Base-by-base conservation (phyloP, 2,888 invertebrate genomes). In the Eumerus sabulonum region DNA sequence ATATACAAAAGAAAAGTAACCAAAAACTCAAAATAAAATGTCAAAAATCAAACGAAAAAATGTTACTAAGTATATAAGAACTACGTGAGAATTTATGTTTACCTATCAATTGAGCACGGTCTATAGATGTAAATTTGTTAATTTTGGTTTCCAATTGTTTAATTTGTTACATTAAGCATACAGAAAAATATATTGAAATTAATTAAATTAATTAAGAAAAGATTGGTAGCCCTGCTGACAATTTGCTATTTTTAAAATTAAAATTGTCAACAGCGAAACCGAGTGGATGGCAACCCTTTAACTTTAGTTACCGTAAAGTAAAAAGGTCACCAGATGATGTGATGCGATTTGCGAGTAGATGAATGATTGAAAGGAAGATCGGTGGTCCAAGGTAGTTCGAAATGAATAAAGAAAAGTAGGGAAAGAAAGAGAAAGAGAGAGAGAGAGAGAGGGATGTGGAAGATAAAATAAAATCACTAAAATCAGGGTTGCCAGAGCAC, bases 51-150 rank as follows among this genome's bases (percentile, higher is more conserved):
- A 27, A 27, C 27, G 7, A 27, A 27, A 27, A 4, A 7, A 27
- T 73, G 73, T 81, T 82, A 82, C 77, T n/a, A n/a, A n/a, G n/a
- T n/a, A n/a, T n/a, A 59, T 51, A 79, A 18, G 59, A 64, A 60
- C 81, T 76, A 76, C 53, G 79, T 82, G 82, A 82, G 64, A 66
- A 73, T 73, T 40, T 51, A 63, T 67, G 70, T 84, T 85, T 85
- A 85, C 85, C 85, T 85, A 85, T 84, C 82, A 82, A 81, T 83
- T 84, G 84, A 83, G 84, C 82, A 76, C 85, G 85, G 72, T 85
- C 85, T 85, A 79, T 73, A 83, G 76, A 82, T 81, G 71, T 77
- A 60, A 71, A 73, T 68, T 72, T 77, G 77, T 11, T 82, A 57
- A 71, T 70, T 71, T 66, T 73, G 72, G 71, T 72, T 74, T 83